These are phyloP conservation scores for Calephelis nemesis DNA, from an alignment of 1,140 invertebrate species.

Conservation along the genomic window DNA sequence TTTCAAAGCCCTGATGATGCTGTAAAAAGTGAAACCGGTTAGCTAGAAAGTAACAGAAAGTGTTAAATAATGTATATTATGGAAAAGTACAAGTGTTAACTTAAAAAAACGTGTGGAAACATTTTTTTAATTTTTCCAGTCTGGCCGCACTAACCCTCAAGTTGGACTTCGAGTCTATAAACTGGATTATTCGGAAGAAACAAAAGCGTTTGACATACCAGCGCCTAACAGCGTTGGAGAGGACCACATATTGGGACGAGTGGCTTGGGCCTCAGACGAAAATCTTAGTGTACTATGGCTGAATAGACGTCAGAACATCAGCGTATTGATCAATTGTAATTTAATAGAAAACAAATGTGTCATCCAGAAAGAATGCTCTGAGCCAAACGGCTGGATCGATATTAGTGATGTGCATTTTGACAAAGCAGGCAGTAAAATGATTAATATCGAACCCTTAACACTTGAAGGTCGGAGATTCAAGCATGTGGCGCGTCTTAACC, in stretches of 20 bases:
- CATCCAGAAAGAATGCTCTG: constrained; percentile 57
- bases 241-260: constrained; percentile 81
- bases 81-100: no score
- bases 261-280: constrained; percentile 87
- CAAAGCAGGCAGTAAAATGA: constrained; percentile 68
- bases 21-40: no score
- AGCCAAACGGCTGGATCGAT: constrained; percentile 74
- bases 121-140: constrained; percentile 71
- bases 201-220: constrained; percentile 63
- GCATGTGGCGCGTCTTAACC: constrained; percentile 66
- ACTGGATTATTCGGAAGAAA: constrained; percentile 36
- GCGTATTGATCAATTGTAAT: constrained; percentile 79
- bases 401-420: constrained; percentile 61
- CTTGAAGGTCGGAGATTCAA: constrained; percentile 57
- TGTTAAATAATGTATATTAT: no score
- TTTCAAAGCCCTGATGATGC: no score
- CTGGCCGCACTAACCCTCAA: constrained; percentile 88
- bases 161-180: constrained; percentile 84
- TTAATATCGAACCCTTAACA: constrained; percentile 61
- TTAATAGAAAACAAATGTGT: constrained; percentile 72
- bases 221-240: constrained; percentile 74
- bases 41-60: no score
- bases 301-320: constrained; percentile 90
- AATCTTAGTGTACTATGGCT: constrained; percentile 89
- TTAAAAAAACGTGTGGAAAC: no score